Evolutionary conservation across 2,797 vertebrate genomes (phyloP).

Genomic region (Ficedula albicollis): DNA sequence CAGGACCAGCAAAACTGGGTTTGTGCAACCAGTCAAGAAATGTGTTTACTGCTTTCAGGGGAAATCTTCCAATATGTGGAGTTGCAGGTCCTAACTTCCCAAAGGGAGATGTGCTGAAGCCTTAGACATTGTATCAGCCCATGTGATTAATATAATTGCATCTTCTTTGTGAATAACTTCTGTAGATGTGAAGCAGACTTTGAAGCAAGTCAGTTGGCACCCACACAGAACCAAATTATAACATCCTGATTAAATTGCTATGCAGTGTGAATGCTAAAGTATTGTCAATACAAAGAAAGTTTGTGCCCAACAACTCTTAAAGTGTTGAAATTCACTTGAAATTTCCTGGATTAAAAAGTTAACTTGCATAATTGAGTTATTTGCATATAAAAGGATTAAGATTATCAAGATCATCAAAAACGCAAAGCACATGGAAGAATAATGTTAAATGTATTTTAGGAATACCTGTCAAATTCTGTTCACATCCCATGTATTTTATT

Average conservation of each 20-base stretch:
- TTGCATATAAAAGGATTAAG: not conserved
- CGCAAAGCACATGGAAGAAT: not conserved
- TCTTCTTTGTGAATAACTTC: not conserved
- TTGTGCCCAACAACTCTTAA: not conserved
- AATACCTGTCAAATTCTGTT: not conserved
- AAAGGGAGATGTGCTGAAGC: not conserved
- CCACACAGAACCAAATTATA: slow-evolving; percentile 41
- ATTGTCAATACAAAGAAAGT: slow-evolving; percentile 8
- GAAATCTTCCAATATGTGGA: not conserved
- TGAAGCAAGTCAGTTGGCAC: not conserved
- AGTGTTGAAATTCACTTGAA: not conserved
- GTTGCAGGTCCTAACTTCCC: not conserved
- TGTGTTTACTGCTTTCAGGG: not conserved
- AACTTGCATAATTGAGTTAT: not conserved
- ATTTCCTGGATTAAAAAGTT: not conserved
- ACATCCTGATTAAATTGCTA: not conserved
- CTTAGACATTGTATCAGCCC: not conserved
- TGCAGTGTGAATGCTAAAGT: not conserved
- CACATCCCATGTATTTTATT: not conserved
- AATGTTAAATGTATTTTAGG: not conserved
- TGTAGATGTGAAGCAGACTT: slow-evolving; percentile 28
- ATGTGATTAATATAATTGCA: slow-evolving; percentile 6
- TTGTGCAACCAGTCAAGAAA: not conserved
- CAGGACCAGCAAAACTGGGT: not conserved
- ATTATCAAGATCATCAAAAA: not conserved